A percentile compares a stretch with the other conserved stretches of the same genome.
Conservation (phyloP, 2,797 vertebrate species). For the Echeneis naucrates region DNA sequence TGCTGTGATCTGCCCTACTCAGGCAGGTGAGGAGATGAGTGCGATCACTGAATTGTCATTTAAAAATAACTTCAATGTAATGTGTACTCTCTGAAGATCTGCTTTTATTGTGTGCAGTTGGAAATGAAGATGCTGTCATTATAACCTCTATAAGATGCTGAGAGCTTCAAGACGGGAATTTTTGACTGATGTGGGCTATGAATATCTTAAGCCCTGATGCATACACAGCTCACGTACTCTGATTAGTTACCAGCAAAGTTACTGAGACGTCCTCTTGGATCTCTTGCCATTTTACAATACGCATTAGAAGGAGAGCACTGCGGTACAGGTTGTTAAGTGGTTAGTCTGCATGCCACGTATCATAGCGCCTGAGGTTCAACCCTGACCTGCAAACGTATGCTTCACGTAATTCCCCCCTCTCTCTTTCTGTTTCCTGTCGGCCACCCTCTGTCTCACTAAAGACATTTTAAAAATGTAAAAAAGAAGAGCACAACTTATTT, state of each 20-base stretch:
- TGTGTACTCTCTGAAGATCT: slow-evolving; percentile 17
- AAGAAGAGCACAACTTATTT: background rate
- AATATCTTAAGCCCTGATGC: slow-evolving; percentile 22
- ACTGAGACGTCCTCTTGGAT: slow-evolving; percentile 21
- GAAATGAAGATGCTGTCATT: slow-evolving; percentile 28
- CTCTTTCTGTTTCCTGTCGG: no score
- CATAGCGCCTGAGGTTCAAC: no score
- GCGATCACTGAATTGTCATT: slow-evolving; percentile 23
- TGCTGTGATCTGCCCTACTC: slow-evolving; percentile 24
- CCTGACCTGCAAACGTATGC: no score
- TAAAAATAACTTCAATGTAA: slow-evolving; percentile 21
- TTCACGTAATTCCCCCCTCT: no score
- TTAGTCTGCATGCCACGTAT: no score
- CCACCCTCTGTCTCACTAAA: no score
- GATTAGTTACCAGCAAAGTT: slow-evolving; percentile 26
- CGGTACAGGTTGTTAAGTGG: no score
- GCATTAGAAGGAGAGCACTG: no score
- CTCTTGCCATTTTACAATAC: slow-evolving; percentile 2
- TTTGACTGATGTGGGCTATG: slow-evolving; percentile 10
- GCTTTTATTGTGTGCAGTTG: slow-evolving; percentile 10
- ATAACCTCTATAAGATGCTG: background rate
- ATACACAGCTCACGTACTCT: background rate
- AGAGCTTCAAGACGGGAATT: slow-evolving; percentile 30
- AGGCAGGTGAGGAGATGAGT: slow-evolving; percentile 7
- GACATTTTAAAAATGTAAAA: no score